Evolutionary conservation across 2,888 invertebrate genomes (phyloP), one percentile per base, ranked within the genome.

Genomic region (Blastobasis lacticolella): DNA sequence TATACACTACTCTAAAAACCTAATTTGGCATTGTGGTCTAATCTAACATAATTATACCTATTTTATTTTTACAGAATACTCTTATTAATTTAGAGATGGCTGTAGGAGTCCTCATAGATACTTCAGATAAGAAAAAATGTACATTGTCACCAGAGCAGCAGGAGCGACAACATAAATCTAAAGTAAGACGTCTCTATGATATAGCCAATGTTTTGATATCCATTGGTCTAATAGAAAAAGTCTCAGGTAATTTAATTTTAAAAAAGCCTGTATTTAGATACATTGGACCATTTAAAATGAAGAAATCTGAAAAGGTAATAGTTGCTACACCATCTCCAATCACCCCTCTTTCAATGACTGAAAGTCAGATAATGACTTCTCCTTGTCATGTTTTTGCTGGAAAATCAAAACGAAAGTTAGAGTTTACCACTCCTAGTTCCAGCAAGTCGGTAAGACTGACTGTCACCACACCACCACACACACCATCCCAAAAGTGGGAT

Each of bases 131-230:
- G 61, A 91, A 88, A 55, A 90, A 90, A 67, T 75, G 83, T 36
- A 77, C 81, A 52, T 75, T 89, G 42, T 89, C 90, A 36, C 87
- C 86, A 1, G 86, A 89, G 61, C 87, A 87, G 62, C 75, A 78
- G 57, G 89, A 88, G 58, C 87, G 90, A 36, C 89, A 90, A 63
- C 89, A 90, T 76, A 88, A 91, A 83, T 93, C 93, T 38, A 92
- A 93, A 86, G 91, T 92, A 56, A 89, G 94, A 55, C 88, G 94
- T 59, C 86, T 94, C 38, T 94, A 94, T 77, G 94, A 94, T 74
- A 94, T 94, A 64, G 94, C 94, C 54, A 94, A 94, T 78, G 93
- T 94, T 59, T 89, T 94, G 63, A 92, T 93, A 59, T 93, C 93
- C 55, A 90, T 94, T 72, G 91, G 91, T 62, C 89, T 94, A 60